phyloP scores from a whole-genome alignment of 2,797 vertebrate species.

The Tiaroga cobitis region DNA sequence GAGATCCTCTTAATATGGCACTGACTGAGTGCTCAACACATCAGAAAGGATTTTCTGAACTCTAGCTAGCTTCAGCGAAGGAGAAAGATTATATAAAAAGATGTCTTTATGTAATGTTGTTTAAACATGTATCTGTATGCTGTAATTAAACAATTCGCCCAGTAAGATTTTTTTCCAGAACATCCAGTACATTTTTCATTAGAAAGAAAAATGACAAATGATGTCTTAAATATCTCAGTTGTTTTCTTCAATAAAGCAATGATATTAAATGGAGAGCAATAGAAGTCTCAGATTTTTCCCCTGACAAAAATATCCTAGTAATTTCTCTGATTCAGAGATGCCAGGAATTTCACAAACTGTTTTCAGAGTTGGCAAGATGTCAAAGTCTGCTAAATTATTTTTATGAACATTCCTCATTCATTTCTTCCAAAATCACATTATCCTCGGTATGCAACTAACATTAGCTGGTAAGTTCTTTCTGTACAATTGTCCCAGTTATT shows the following conservation, averaged over 20 bases:
- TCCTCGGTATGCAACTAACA: neutral
- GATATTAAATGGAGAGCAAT: neutral
- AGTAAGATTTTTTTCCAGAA: neutral
- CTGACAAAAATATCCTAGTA: neutral
- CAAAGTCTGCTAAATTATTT: neutral
- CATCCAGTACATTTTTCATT: neutral
- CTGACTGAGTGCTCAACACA: constrained; percentile 35
- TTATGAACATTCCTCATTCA: neutral
- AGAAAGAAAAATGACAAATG: neutral
- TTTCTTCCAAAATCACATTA: neutral
- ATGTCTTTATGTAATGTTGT: neutral
- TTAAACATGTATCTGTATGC: neutral
- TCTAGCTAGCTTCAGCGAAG: neutral
- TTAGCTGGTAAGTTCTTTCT: neutral
- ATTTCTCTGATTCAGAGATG: neutral
- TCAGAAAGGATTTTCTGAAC: constrained; percentile 28
- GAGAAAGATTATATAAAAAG: constrained; percentile 7
- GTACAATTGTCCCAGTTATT: neutral
- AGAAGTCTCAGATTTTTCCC: neutral
- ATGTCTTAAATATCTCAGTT: neutral
- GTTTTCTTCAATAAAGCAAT: neutral
- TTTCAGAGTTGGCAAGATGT: neutral
- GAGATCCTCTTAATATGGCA: constrained; percentile 26
- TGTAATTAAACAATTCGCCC: neutral
- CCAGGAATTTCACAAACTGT: neutral